These are phyloP conservation scores for Rhopilema esculentum DNA, from an alignment of 30 jellyfish, hydroid and myxozoan genomes.

Conservation along the genomic window DNA sequence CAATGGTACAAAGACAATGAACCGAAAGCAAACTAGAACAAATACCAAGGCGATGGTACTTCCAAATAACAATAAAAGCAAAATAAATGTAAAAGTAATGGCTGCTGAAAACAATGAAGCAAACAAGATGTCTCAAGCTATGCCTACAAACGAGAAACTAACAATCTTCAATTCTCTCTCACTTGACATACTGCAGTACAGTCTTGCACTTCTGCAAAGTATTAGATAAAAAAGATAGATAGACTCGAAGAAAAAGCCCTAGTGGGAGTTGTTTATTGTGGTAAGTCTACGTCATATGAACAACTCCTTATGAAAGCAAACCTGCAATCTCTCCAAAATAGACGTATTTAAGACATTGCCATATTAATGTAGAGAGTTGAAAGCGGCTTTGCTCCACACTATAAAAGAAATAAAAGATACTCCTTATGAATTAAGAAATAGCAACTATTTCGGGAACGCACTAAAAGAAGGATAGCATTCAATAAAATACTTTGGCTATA, in stretches of 20 bases:
- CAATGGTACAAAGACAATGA: slow-evolving; percentile 37
- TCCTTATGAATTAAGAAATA: slow-evolving; percentile 25
- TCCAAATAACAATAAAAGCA: slow-evolving; percentile 13
- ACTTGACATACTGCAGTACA: not conserved
- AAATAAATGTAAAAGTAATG: not conserved
- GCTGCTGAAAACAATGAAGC: slow-evolving; percentile 22
- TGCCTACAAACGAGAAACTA: not conserved
- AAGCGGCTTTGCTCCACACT: slow-evolving; percentile 10
- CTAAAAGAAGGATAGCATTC: slow-evolving; percentile 32
- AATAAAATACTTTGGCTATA: slow-evolving; percentile 35
- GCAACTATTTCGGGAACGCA: not conserved
- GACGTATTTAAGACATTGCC: slow-evolving; percentile 41
- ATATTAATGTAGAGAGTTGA: slow-evolving; percentile 21
- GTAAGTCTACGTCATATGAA: slow-evolving; percentile 25
- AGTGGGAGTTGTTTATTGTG: slow-evolving; percentile 24
- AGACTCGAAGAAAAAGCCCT: slow-evolving; percentile 36
- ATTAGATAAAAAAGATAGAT: slow-evolving; percentile 30
- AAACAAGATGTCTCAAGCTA: slow-evolving; percentile 18
- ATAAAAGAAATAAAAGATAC: slow-evolving; percentile 25
- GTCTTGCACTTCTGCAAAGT: slow-evolving; percentile 26
- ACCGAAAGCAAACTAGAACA: slow-evolving; percentile 19
- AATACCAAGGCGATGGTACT: slow-evolving; percentile 43
- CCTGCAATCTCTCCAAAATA: slow-evolving; percentile 38
- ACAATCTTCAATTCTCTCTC: not conserved
- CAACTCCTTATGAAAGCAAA: slow-evolving; percentile 39